Percentiles rank a stretch among this genome's conserved stretches.
These are phyloP conservation scores for Thaumatotibia leucotreta DNA, from an alignment of 1,140 invertebrate genomes.

Conservation along the genomic window DNA sequence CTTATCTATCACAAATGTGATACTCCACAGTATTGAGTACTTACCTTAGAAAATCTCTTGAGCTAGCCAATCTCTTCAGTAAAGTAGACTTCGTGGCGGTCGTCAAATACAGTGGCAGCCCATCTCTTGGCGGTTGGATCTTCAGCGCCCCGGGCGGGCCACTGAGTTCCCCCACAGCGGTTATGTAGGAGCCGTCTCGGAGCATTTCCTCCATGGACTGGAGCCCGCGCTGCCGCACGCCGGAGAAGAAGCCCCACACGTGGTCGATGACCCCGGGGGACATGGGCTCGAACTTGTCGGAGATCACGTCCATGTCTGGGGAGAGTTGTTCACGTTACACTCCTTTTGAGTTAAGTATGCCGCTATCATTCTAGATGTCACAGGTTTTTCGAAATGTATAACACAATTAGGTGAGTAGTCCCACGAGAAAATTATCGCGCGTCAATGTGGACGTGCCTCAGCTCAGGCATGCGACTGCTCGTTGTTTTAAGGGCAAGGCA, in stretches of 20 bases:
- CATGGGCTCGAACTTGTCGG: slow-evolving; percentile 85
- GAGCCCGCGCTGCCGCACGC: slow-evolving; percentile 84
- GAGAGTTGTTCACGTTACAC: too few species aligned
- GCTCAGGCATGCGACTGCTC: too few species aligned
- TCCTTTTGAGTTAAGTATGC: too few species aligned
- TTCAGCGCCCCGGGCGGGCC: slow-evolving; percentile 77
- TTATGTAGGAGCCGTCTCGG: slow-evolving; percentile 84
- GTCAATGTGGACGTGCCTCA: too few species aligned
- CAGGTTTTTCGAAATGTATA: too few species aligned
- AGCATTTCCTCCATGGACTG: slow-evolving; percentile 89
- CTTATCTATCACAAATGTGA: too few species aligned
- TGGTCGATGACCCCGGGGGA: slow-evolving; percentile 83
- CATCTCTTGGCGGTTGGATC: slow-evolving; percentile 82
- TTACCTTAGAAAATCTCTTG: slow-evolving; percentile 79
- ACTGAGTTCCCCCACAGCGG: slow-evolving; percentile 85
- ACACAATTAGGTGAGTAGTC: too few species aligned
- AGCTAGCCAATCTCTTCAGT: slow-evolving; percentile 82
- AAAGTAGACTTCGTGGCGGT: slow-evolving; percentile 82
- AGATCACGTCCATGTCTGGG: slow-evolving; percentile 85
- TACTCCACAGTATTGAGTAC: neutral
- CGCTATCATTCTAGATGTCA: too few species aligned
- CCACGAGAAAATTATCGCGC: too few species aligned
- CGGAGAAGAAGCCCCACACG: slow-evolving; percentile 88
- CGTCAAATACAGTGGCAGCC: slow-evolving; percentile 84
- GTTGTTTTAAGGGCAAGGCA: too few species aligned